Evolutionary conservation across 2,888 invertebrate species (phyloP).

Genomic region (Nematopogon swammerdamellus): DNA sequence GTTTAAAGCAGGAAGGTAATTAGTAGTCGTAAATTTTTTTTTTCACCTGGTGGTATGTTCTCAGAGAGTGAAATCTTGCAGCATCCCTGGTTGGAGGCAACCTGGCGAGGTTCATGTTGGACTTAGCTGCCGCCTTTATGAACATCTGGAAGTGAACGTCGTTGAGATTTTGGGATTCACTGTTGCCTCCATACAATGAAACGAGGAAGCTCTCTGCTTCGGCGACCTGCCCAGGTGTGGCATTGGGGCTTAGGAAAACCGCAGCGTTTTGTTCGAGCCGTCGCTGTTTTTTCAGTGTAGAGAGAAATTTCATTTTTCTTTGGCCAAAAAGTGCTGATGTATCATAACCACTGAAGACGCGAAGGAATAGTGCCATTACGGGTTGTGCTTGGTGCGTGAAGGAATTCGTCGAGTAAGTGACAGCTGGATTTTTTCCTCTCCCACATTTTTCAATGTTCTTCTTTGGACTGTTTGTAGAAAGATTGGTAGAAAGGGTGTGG

Average conservation of each 20-base stretch:
- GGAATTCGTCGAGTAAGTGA: constrained; percentile 1
- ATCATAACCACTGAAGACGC: neutral
- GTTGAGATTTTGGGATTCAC: constrained; percentile 1
- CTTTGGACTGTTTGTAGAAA: neutral
- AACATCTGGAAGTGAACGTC: neutral
- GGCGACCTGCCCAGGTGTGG: constrained; percentile 1
- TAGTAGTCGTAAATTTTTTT: neutral
- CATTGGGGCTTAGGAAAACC: constrained; percentile 1
- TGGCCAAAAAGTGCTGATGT: constrained; percentile 1
- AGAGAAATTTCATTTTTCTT: neutral
- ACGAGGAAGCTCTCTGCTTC: neutral
- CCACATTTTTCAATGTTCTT: neutral
- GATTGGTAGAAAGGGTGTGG: too few species aligned
- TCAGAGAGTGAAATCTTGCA: neutral
- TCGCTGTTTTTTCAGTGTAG: constrained; percentile 1
- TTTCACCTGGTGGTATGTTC: constrained; percentile 1
- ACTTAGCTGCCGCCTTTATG: neutral
- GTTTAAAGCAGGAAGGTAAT: constrained; percentile 1
- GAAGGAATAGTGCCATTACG: constrained; percentile 1
- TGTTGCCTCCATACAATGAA: constrained; percentile 1
- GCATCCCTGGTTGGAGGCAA: constrained; percentile 2
- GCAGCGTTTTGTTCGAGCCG: constrained; percentile 1
- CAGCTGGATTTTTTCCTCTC: neutral
- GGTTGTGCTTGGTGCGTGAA: constrained; percentile 2
- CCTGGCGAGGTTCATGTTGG: neutral